phyloP scores from a whole-genome alignment of 2,797 vertebrate genomes.

The Hypotaenidia okinawae region DNA sequence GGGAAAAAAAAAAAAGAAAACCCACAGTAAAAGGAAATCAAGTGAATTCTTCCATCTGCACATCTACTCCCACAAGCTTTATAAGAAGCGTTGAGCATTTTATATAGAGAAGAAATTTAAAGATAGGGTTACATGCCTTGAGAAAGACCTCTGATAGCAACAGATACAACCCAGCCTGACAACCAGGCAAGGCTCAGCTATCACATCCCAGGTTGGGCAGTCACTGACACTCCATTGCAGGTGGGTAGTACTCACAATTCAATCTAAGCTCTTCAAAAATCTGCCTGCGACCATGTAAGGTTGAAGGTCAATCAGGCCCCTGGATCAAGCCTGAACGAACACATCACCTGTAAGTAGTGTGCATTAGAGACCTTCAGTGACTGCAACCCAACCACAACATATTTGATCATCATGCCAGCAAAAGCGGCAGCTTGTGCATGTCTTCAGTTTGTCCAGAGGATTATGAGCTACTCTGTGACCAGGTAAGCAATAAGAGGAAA shows the following conservation, averaged over 20 bases:
- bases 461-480: not conserved
- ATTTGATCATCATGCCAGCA: too few relatives aligned
- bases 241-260: not conserved
- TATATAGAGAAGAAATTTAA: not conserved
- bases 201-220: not conserved
- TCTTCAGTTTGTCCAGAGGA: too few relatives aligned
- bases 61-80: not conserved
- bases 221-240: too few relatives aligned
- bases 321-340: not conserved
- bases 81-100: not conserved
- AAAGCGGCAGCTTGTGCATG: too few relatives aligned
- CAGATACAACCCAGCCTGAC: not conserved
- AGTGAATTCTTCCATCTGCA: not conserved
- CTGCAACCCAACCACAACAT: too few relatives aligned
- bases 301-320: not conserved
- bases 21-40: not conserved
- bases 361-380: not conserved
- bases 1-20: too few relatives aligned
- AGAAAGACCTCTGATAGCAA: not conserved
- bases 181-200: not conserved
- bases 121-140: not conserved
- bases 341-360: not conserved
- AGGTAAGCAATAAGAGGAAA: not conserved
- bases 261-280: not conserved
- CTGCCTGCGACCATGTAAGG: not conserved